Conservation (phyloP, 2,888 invertebrate genomes). For the Pecten maximus region DNA sequence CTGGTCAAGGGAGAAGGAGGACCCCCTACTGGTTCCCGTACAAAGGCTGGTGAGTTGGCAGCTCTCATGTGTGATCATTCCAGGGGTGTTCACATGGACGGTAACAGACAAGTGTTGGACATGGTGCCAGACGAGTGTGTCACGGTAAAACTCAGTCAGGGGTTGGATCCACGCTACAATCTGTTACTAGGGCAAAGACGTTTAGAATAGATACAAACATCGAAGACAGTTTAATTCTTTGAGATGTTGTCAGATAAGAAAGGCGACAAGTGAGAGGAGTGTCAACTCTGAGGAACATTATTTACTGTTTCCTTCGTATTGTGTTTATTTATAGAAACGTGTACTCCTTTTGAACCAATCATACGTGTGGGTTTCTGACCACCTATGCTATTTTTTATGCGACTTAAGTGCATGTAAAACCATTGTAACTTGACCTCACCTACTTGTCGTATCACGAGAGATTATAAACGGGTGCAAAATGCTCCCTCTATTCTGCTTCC, state of each 20-base stretch:
- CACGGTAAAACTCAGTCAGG: not conserved
- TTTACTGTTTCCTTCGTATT: no score
- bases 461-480: not conserved
- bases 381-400: not conserved
- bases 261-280: not conserved
- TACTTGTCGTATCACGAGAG: not conserved
- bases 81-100: not conserved
- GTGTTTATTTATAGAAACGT: not conserved
- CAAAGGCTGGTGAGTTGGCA: slow-evolving; percentile 13
- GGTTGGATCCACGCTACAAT: no score
- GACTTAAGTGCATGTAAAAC: not conserved
- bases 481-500: not conserved
- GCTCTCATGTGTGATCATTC: not conserved
- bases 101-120: not conserved
- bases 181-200: not conserved
- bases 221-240: no score
- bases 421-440: not conserved
- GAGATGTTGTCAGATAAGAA: not conserved
- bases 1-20: slow-evolving; percentile 1
- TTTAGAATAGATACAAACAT: not conserved
- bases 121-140: not conserved
- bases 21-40: not conserved
- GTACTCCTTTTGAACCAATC: not conserved
- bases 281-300: not conserved
- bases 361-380: not conserved